These are phyloP conservation scores for Adelognathus sp. DNA, from an alignment of 2,888 invertebrate species.

Conservation along the genomic window DNA sequence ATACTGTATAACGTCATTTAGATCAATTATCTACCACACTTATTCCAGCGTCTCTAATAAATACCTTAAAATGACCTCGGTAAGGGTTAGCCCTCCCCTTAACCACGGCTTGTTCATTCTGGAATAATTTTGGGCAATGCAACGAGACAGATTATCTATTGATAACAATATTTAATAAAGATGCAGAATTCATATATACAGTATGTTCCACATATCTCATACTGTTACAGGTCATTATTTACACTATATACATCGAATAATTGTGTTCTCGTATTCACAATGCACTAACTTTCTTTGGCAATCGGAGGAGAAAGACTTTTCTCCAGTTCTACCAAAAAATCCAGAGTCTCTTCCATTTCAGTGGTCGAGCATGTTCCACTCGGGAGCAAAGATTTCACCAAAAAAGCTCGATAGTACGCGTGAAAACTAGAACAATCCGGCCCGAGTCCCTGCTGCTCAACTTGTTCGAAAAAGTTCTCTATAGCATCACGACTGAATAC, in stretches of 20 bases:
- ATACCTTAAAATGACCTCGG: too few relatives aligned
- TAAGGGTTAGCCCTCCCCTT: too few relatives aligned
- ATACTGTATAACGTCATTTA: too few relatives aligned
- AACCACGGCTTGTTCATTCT: too few relatives aligned
- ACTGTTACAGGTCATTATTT: not conserved
- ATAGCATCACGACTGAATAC: conserved; percentile 24
- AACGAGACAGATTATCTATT: too few relatives aligned
- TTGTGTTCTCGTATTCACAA: too few relatives aligned
- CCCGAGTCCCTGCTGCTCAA: conserved; percentile 15
- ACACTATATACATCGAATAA: not conserved
- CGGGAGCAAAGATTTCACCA: not conserved
- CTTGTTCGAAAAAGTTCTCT: conserved; percentile 36
- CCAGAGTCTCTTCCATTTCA: not conserved
- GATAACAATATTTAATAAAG: not conserved
- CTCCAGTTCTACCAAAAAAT: not conserved
- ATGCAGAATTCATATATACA: not conserved
- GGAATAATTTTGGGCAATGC: too few relatives aligned
- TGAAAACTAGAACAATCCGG: conserved; percentile 3
- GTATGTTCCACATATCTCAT: too few relatives aligned
- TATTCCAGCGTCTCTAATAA: too few relatives aligned
- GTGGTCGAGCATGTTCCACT: not conserved
- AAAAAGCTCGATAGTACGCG: not conserved
- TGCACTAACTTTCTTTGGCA: not conserved
- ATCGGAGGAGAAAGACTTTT: not conserved
- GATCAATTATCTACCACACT: too few relatives aligned